Evolutionary conservation across 2,113 vertebrate genomes (phyloP), one percentile per base, ranked within the genome.

Genomic region (Thomomys bottae): DNA sequence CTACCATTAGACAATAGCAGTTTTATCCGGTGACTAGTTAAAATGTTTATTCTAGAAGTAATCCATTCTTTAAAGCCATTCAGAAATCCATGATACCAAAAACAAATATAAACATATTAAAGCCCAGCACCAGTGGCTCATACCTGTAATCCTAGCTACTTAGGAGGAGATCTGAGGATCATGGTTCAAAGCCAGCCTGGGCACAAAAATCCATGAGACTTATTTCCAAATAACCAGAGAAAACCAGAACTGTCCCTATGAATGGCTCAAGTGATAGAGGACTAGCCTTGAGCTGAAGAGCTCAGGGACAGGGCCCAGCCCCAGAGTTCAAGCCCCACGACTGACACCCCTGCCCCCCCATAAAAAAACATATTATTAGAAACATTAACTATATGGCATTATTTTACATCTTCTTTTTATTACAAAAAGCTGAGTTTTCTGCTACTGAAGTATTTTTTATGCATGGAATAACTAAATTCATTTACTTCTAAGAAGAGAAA

Each of bases 381-480:
- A 82, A 75, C 49, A 85, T 64, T 45, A 57, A 42, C 6, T n/a
- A 59, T 21, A 34, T 80, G 40, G 11, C 38, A 85, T 84, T 90
- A n/a, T 72, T 54, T 7, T 45, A 83, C 85, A 68, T 73, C n/a
- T 57, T 84, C 73, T 84, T 57, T 71, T 6, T 84, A 12, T 88
- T 38, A 32, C 20, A 67, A 83, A 93, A 88, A 63, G 90, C 42
- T 88, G 59, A 79, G 68, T 68, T 95, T 90, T 70, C 23, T 26
- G 80, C 57, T 68, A 64, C 23, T 91, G 12, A 89, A 84, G 64
- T 76, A 86, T 75, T 67, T 2, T 8, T 72, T 42, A 71, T 32
- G 76, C 61, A 61, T 90, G 72, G 85, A 64, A 85, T 36, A 93
- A 63, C 76, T 40, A 89, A 88, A 92, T 72, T 67, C 57, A 84